Evolutionary conservation across 2,113 vertebrate genomes (phyloP).

Genomic region (Turnix velox): DNA sequence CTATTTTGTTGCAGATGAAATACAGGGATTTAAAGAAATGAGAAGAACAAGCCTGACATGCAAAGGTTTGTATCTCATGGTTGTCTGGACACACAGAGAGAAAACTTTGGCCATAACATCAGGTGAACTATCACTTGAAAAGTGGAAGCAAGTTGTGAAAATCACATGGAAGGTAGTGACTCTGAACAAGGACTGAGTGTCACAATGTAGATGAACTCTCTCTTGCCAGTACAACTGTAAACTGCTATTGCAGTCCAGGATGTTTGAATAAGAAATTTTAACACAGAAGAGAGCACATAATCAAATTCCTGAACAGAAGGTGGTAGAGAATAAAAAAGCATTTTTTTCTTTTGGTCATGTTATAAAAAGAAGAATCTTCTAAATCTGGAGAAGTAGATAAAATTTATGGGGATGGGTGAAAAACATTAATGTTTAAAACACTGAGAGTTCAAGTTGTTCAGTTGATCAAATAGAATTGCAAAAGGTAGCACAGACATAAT

Average conservation of each 20-base stretch:
- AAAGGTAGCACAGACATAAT: background rate
- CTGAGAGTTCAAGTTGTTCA: background rate
- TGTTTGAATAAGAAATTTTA: background rate
- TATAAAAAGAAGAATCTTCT: background rate
- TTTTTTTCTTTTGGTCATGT: background rate
- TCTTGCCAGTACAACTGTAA: background rate
- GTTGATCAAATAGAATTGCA: background rate
- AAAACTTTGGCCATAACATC: background rate
- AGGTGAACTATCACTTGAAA: background rate
- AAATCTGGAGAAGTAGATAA: background rate
- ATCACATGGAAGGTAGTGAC: background rate
- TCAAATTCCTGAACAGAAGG: background rate
- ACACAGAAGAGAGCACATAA: background rate
- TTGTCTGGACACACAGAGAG: background rate
- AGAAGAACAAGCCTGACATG: background rate
- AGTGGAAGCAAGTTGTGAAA: background rate
- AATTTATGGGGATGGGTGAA: background rate
- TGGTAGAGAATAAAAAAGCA: background rate
- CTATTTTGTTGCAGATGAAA: background rate
- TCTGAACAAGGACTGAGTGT: background rate
- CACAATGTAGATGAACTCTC: rapidly evolving
- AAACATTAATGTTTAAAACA: background rate
- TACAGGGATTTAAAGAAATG: background rate
- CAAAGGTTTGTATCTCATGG: background rate
- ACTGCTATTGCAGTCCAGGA: background rate